Evolutionary conservation across 2,113 vertebrate species (phyloP).

Genomic region (Mobula hypostoma): DNA sequence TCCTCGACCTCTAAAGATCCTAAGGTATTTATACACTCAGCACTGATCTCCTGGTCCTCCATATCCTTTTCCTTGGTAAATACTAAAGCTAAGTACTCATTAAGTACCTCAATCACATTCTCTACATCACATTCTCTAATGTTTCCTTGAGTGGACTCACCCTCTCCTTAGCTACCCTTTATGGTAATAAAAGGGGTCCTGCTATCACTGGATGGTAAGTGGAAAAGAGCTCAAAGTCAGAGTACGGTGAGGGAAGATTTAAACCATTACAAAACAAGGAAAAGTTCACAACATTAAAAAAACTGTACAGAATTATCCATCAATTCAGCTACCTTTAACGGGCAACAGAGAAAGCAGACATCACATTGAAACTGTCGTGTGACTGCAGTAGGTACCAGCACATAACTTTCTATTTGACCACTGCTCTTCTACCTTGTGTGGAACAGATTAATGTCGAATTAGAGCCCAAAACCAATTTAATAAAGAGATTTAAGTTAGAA

Average conservation of each 20-base stretch:
- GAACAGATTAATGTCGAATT: background rate
- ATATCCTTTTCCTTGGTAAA: no score
- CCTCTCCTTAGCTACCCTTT: no score
- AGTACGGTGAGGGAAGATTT: background rate
- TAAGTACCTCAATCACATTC: no score
- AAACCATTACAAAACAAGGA: background rate
- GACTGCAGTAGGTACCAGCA: background rate
- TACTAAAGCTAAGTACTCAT: no score
- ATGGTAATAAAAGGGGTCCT: background rate
- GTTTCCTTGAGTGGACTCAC: no score
- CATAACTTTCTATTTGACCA: background rate
- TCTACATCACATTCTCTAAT: no score
- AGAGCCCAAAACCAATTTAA: background rate
- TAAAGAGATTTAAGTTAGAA: background rate
- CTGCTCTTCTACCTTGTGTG: background rate
- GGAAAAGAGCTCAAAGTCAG: background rate
- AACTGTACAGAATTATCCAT: background rate
- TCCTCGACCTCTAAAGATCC: no score
- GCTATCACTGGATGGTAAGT: background rate
- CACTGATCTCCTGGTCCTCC: no score
- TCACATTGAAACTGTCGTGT: background rate
- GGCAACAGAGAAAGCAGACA: background rate
- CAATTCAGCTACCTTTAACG: background rate
- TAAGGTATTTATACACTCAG: no score
- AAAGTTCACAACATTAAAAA: background rate